These are phyloP conservation scores for Cirrhinus mrigala DNA, from an alignment of 2,797 vertebrate genomes.

Conservation along the genomic window DNA sequence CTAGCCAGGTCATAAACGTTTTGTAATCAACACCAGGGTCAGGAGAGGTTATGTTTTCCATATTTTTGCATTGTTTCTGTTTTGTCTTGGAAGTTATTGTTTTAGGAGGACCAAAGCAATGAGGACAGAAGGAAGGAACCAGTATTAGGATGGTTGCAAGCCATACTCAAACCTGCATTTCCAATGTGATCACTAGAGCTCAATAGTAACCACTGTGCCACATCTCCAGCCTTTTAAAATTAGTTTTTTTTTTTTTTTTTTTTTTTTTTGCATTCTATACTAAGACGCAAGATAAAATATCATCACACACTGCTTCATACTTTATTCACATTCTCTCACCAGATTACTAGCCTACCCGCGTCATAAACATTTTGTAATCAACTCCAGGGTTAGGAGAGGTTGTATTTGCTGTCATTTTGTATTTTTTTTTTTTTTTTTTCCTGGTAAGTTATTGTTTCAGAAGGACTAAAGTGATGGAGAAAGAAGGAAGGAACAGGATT, in stretches of 20 bases:
- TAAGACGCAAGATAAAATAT: background rate
- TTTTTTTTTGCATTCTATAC: too few relatives aligned
- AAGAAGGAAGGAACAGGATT: background rate
- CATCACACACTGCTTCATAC: background rate
- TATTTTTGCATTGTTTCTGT: too few relatives aligned
- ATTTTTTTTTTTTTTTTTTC: background rate
- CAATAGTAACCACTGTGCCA: background rate
- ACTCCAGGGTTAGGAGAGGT: background rate
- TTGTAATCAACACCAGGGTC: conserved; percentile 30
- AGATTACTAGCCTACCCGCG: background rate
- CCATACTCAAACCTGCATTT: background rate
- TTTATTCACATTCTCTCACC: background rate
- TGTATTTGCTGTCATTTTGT: background rate
- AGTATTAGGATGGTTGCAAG: background rate
- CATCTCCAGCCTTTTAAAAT: background rate
- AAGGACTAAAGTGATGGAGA: background rate
- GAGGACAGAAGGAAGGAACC: background rate
- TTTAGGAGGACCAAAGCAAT: too few relatives aligned
- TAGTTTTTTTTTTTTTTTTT: too few relatives aligned
- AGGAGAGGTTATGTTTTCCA: too few relatives aligned
- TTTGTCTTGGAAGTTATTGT: too few relatives aligned
- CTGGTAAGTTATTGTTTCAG: background rate
- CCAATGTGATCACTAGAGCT: background rate
- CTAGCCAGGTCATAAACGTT: background rate
- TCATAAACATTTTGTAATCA: conserved; percentile 41